Conservation (phyloP, 2,888 invertebrate genomes). For the Nomada lathburiana region DNA sequence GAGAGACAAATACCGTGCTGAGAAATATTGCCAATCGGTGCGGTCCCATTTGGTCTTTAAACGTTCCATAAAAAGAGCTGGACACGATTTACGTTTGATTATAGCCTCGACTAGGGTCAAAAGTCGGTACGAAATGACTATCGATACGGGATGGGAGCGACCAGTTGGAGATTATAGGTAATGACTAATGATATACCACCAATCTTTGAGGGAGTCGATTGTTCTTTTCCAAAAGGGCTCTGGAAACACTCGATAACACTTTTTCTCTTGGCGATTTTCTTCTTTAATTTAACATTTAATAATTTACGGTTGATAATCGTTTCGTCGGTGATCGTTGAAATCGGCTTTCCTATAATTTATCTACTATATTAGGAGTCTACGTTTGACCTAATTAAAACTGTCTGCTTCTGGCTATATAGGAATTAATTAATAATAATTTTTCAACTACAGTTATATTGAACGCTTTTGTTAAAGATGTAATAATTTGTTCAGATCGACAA, state of each 20-base stretch:
- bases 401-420: not conserved
- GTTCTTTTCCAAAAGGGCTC: slow-evolving; percentile 31
- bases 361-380: not conserved
- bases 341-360: not conserved
- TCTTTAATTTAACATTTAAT: slow-evolving; percentile 8
- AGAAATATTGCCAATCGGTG: slow-evolving; percentile 56
- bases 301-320: slow-evolving; percentile 14
- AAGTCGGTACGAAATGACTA: slow-evolving; percentile 77
- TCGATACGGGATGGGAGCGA: slow-evolving; percentile 75
- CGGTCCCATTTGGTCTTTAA: slow-evolving; percentile 77
- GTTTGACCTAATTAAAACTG: not conserved
- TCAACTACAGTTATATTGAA: too few relatives aligned
- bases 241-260: slow-evolving; percentile 37
- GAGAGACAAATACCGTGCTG: slow-evolving; percentile 45
- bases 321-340: not conserved
- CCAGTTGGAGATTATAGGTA: slow-evolving; percentile 78
- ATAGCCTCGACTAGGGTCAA: slow-evolving; percentile 76
- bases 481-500: too few relatives aligned
- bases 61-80: slow-evolving; percentile 78
- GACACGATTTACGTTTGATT: slow-evolving; percentile 82
- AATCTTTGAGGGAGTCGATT: slow-evolving; percentile 47
- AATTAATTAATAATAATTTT: not conserved
- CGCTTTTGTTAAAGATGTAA: too few relatives aligned
- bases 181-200: slow-evolving; percentile 75
- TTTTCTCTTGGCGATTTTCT: not conserved